Evolutionary conservation across 2,113 vertebrate genomes (phyloP).

Genomic region (Saimiri boliviensis): DNA sequence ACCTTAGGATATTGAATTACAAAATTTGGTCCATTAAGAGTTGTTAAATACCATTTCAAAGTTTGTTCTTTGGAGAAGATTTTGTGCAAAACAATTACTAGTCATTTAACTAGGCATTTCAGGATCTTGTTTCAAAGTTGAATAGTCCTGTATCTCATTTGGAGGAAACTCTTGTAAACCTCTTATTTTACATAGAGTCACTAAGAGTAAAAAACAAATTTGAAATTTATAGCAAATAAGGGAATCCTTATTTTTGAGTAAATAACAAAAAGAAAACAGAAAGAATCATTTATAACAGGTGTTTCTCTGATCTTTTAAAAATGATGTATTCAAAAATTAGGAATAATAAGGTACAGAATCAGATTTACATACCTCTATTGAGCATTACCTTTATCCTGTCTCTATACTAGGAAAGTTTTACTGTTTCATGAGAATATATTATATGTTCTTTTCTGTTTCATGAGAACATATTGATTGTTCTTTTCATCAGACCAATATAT

Average conservation of each 20-base stretch:
- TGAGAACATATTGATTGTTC: not conserved
- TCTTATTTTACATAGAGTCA: not conserved
- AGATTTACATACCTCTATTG: not conserved
- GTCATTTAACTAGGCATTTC: not conserved
- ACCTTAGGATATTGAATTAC: not conserved
- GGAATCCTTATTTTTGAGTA: not conserved
- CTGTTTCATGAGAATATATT: not conserved
- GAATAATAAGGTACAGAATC: not conserved
- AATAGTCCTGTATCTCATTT: not conserved
- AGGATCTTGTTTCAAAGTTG: not conserved
- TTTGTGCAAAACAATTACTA: not conserved
- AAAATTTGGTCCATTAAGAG: not conserved
- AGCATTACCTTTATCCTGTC: not conserved
- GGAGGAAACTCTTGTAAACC: not conserved
- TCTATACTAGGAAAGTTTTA: not conserved
- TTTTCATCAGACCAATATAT: not conserved
- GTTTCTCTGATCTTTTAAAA: not conserved
- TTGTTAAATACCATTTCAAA: not conserved
- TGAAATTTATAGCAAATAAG: not conserved
- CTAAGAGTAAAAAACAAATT: not conserved
- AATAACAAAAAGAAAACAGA: not conserved
- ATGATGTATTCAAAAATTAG: not conserved
- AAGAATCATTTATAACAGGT: not conserved
- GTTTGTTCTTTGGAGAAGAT: conserved; percentile 9
- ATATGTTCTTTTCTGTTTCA: not conserved